These are phyloP conservation scores for Pristionchus entomophagus DNA, from an alignment of 2,888 invertebrate species.

Conservation along the genomic window DNA sequence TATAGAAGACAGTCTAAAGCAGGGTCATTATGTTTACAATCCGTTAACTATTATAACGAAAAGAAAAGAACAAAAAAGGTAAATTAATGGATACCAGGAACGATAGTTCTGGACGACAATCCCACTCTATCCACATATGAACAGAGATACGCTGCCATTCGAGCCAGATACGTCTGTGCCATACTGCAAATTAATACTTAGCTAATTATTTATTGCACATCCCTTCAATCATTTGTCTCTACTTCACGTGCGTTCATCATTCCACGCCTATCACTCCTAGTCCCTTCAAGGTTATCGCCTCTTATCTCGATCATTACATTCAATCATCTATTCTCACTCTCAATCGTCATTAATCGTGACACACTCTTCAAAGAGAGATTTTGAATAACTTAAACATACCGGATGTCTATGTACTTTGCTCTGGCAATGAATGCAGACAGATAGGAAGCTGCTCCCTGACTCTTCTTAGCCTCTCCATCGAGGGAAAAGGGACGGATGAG, in stretches of 20 bases:
- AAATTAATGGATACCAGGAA: not conserved
- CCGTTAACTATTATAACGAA: not conserved
- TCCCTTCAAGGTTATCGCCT: slow-evolving; percentile 1
- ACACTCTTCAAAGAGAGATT: too few relatives aligned
- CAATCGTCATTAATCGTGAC: not conserved
- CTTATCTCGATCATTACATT: not conserved
- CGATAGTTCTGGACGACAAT: slow-evolving; percentile 48
- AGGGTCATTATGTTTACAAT: not conserved
- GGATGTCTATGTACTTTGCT: slow-evolving; percentile 64
- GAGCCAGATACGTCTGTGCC: slow-evolving; percentile 62
- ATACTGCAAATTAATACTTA: slow-evolving; percentile 52
- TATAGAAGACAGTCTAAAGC: not conserved
- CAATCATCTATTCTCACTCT: not conserved
- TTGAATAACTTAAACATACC: slow-evolving; percentile 50
- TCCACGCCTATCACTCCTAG: not conserved
- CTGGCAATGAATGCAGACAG: slow-evolving; percentile 68
- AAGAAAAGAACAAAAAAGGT: not conserved
- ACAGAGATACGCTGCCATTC: slow-evolving; percentile 65
- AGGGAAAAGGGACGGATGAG: slow-evolving; percentile 60
- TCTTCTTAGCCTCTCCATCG: slow-evolving; percentile 67
- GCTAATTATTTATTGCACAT: too few relatives aligned
- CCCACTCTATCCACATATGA: slow-evolving; percentile 64
- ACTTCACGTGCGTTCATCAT: not conserved
- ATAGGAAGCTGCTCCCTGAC: slow-evolving; percentile 71
- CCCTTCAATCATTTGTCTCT: not conserved